phyloP scores from a whole-genome alignment of 2,797 vertebrate genomes.

The Lepidocolaptes lacrymiger region DNA sequence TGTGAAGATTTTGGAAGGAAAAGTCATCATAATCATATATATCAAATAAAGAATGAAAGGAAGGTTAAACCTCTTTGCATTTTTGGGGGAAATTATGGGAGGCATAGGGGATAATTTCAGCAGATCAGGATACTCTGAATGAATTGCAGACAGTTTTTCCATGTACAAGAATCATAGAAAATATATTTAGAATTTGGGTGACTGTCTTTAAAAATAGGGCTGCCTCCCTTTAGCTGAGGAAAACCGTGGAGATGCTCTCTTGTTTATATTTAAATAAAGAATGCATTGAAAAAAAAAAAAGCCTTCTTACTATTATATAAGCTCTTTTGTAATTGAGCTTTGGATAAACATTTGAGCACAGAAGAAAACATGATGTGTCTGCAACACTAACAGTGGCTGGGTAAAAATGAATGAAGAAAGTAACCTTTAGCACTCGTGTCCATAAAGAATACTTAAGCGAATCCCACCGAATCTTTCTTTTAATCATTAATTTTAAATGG shows the following conservation, averaged over 20 bases:
- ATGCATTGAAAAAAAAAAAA: background rate
- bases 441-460: constrained; percentile 73
- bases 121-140: constrained; percentile 67
- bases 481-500: constrained; percentile 69
- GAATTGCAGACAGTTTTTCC: constrained; percentile 66
- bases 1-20: constrained; percentile 64
- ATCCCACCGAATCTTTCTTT: constrained; percentile 58
- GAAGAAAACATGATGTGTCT: constrained; percentile 69
- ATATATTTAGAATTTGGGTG: constrained; percentile 43
- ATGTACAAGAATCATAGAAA: constrained; percentile 62
- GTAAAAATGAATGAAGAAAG: constrained; percentile 70
- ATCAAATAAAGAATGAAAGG: constrained; percentile 59
- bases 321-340: constrained; percentile 76
- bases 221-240: constrained; percentile 49
- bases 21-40: constrained; percentile 10
- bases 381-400: constrained; percentile 70
- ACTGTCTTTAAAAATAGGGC: constrained; percentile 69
- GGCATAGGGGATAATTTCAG: constrained; percentile 68
- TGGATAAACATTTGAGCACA: constrained; percentile 72
- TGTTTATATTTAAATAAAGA: constrained; percentile 67
- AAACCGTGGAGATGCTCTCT: constrained; percentile 8
- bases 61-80: constrained; percentile 52
- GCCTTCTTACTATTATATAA: constrained; percentile 71
- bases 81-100: constrained; percentile 54
- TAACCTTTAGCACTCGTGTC: constrained; percentile 56